Conservation (phyloP, 2,797 vertebrate genomes). For the Enteromius radiatus region DNA sequence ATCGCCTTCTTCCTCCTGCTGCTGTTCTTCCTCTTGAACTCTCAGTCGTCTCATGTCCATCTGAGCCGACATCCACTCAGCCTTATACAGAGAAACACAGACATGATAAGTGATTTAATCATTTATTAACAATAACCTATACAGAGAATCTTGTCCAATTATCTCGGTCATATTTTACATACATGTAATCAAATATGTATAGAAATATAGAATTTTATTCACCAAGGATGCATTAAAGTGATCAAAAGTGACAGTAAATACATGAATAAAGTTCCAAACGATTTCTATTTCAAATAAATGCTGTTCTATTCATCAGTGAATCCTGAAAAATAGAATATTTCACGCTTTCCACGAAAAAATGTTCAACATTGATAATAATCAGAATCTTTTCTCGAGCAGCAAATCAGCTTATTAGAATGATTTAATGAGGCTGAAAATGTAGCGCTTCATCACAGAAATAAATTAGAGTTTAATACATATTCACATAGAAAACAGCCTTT, state of each 20-base stretch:
- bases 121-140: background rate
- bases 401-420: background rate
- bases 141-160: background rate
- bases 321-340: background rate
- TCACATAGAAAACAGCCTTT: background rate
- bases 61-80: conserved; percentile 75
- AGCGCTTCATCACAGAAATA: background rate
- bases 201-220: too few species aligned
- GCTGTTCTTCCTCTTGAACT: conserved; percentile 56
- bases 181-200: background rate
- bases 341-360: too few species aligned
- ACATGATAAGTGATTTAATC: background rate
- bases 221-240: too few species aligned
- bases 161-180: background rate
- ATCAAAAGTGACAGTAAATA: background rate
- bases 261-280: background rate
- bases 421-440: background rate
- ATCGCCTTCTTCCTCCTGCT: conserved; percentile 43
- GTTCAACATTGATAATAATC: too few species aligned
- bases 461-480: background rate
- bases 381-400: too few species aligned
- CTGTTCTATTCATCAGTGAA: too few species aligned
- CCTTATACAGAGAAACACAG: conserved; percentile 61
- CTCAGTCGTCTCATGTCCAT: conserved; percentile 61
- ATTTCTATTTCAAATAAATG: background rate